Evolutionary conservation across 2,113 vertebrate genomes (phyloP).

Genomic region (Ancistrus triradiatus): DNA sequence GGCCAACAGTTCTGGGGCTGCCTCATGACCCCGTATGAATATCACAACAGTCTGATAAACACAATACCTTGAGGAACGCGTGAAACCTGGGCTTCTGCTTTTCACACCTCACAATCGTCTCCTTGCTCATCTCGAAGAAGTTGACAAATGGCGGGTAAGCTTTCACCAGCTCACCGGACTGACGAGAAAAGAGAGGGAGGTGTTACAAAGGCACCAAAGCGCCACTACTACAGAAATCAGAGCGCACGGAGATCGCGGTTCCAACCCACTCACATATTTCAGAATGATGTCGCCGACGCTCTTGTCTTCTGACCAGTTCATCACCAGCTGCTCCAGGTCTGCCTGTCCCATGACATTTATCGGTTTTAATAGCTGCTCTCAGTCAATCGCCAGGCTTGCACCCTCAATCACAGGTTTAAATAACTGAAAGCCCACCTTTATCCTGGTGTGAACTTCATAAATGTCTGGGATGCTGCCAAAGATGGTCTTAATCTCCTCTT

Average conservation of each 20-base stretch:
- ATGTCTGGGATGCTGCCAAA: constrained; percentile 98
- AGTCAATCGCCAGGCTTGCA: neutral
- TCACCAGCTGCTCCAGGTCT: constrained; percentile 89
- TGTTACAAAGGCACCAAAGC: neutral
- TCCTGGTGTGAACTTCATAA: constrained; percentile 91
- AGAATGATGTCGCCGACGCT: constrained; percentile 92
- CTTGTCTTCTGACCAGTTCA: constrained; percentile 87
- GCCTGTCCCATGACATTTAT: constrained; percentile 65
- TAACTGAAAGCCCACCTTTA: constrained; percentile 74
- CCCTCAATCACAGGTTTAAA: constrained; percentile 3
- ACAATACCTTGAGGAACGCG: constrained; percentile 89
- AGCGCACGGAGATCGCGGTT: constrained; percentile 3
- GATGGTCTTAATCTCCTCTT: constrained; percentile 96
- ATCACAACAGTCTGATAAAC: neutral
- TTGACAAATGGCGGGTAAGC: constrained; percentile 96
- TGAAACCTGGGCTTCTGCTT: constrained; percentile 96
- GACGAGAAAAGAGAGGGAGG: constrained; percentile 35
- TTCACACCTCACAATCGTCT: constrained; percentile 91
- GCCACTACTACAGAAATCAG: neutral
- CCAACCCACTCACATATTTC: constrained; percentile 83
- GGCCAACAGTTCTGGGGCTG: too few relatives aligned
- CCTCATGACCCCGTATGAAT: too few relatives aligned
- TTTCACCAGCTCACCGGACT: constrained; percentile 94
- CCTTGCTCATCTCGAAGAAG: constrained; percentile 99
- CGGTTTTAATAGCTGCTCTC: neutral